Percentiles rank a stretch among this genome's conserved stretches.
Conservation (phyloP, 2,888 invertebrate genomes). For the Lasius fuliginosus region DNA sequence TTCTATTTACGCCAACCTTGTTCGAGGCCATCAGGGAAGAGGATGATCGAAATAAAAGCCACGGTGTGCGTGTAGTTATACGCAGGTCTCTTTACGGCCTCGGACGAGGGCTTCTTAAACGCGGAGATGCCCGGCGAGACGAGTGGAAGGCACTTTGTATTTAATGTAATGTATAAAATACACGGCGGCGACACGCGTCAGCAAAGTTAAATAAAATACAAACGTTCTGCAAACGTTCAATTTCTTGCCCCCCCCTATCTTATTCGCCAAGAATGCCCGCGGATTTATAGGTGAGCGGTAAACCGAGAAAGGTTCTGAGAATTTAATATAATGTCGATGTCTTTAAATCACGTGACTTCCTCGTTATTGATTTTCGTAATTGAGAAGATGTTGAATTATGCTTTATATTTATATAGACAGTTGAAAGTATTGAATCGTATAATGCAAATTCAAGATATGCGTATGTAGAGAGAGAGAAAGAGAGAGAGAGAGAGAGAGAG, state of each 20-base stretch:
- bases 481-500: too few species aligned
- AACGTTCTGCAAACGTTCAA: neutral
- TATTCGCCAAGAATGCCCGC: neutral
- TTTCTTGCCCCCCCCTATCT: neutral
- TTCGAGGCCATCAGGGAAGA: constrained; percentile 47
- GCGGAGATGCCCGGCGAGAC: constrained; percentile 15
- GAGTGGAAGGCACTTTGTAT: constrained; percentile 52
- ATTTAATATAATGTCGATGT: neutral
- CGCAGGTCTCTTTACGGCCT: constrained; percentile 46
- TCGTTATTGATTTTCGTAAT: neutral
- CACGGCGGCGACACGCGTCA: neutral
- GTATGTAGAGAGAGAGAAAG: neutral
- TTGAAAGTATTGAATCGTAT: neutral
- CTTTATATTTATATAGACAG: neutral
- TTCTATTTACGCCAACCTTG: constrained; percentile 50
- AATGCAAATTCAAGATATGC: neutral
- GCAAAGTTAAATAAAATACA: neutral
- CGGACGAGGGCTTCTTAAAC: constrained; percentile 47
- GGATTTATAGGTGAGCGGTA: neutral
- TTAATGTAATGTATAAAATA: constrained; percentile 56
- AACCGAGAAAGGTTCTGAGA: neutral
- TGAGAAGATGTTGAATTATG: neutral
- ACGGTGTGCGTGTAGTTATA: constrained; percentile 34
- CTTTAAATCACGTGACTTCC: neutral
- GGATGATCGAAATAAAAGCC: constrained; percentile 60